These are phyloP conservation scores for Cavia aperea DNA, from an alignment of 2,113 vertebrate species.

Conservation along the genomic window DNA sequence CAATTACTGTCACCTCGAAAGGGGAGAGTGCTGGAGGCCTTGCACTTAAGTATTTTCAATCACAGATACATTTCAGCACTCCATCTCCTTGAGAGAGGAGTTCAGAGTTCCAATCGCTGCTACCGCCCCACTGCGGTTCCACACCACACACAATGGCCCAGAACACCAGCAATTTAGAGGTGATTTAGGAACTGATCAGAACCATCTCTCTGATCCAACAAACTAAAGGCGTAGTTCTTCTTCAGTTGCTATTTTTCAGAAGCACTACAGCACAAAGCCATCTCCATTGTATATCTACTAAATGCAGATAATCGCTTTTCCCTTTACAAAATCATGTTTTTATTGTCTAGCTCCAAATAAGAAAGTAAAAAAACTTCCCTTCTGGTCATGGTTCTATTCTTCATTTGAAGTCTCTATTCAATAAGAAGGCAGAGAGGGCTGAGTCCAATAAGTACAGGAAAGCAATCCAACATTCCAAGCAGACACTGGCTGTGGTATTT, in stretches of 20 bases:
- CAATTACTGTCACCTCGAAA: conserved; percentile 70
- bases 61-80: conserved; percentile 58
- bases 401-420: conserved; percentile 37
- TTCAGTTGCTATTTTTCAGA: conserved; percentile 43
- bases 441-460: background rate
- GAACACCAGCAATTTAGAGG: conserved; percentile 35
- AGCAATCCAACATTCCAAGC: background rate
- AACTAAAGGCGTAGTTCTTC: conserved; percentile 44
- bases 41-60: conserved; percentile 56
- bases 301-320: conserved; percentile 16
- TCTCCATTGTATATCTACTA: background rate
- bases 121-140: background rate
- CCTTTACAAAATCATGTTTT: conserved; percentile 49
- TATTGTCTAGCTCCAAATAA: conserved; percentile 51
- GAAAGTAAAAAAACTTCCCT: background rate
- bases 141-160: background rate
- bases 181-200: conserved; percentile 31
- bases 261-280: conserved; percentile 10
- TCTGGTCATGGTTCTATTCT: conserved; percentile 12
- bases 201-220: background rate
- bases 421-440: background rate
- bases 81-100: conserved; percentile 30
- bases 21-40: conserved; percentile 59
- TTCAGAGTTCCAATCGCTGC: background rate
- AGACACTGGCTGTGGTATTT: background rate